phyloP scores from a whole-genome alignment of 1,140 invertebrate species.

The Drosophila punjabiensis region DNA sequence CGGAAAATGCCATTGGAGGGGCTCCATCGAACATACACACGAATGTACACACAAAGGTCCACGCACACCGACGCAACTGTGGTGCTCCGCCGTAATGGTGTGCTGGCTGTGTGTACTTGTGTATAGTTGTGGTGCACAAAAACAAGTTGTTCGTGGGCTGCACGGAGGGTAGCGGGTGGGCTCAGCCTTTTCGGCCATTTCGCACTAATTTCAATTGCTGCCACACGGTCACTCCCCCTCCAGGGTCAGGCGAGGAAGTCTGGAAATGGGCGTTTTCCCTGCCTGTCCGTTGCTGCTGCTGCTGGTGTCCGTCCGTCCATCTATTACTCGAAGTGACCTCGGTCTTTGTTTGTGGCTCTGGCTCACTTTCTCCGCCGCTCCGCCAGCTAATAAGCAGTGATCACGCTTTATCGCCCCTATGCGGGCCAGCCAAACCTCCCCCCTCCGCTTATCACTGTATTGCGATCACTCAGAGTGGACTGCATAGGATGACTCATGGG shows the following conservation, averaged over 20 bases:
- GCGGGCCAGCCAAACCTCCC: constrained; percentile 33
- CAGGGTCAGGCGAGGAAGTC: background rate
- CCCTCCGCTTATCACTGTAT: constrained; percentile 19
- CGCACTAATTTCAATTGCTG: constrained; percentile 36
- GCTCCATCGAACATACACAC: constrained; percentile 57
- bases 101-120: constrained; percentile 24
- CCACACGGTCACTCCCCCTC: constrained; percentile 26
- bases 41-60: constrained; percentile 48
- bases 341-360: constrained; percentile 52
- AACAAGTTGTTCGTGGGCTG: constrained; percentile 68
- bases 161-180: constrained; percentile 8
- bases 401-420: constrained; percentile 60
- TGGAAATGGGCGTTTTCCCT: constrained; percentile 74
- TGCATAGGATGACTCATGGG: constrained; percentile 53
- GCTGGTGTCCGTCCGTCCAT: constrained; percentile 5
- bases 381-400: constrained; percentile 41
- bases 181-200: constrained; percentile 33
- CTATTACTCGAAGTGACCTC: constrained; percentile 24
- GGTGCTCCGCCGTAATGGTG: constrained; percentile 8
- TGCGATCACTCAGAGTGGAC: constrained; percentile 56
- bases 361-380: constrained; percentile 63
- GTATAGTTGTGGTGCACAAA: constrained; percentile 57
- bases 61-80: constrained; percentile 34
- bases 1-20: constrained; percentile 73
- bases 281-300: background rate